Evolutionary conservation across 2,113 vertebrate species (phyloP).

Genomic region (Hepsetus odoe): DNA sequence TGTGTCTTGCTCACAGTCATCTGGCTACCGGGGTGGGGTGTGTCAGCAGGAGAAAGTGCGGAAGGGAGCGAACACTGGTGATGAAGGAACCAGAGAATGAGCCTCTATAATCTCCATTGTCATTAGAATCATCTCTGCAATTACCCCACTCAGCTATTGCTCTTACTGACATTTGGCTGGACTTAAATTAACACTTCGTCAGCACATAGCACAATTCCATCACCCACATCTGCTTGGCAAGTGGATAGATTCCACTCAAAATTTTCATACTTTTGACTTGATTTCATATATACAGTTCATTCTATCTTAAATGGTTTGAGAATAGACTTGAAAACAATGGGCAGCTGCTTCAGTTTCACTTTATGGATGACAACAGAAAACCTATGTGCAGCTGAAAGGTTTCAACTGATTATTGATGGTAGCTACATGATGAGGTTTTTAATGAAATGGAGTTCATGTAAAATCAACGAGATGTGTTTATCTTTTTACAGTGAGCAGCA

Average conservation of each 20-base stretch:
- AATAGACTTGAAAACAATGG: too few relatives aligned
- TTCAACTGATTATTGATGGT: neutral
- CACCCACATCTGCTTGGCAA: too few relatives aligned
- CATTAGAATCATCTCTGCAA: slow-evolving; percentile 2
- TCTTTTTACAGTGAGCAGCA: neutral
- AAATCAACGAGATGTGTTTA: too few relatives aligned
- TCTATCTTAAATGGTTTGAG: too few relatives aligned
- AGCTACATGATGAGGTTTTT: too few relatives aligned
- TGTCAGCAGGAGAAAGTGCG: neutral
- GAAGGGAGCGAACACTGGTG: slow-evolving; percentile 11
- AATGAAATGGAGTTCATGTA: too few relatives aligned
- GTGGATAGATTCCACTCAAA: too few relatives aligned
- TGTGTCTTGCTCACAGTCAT: slow-evolving; percentile 27
- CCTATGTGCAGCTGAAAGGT: too few relatives aligned
- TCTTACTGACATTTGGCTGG: neutral
- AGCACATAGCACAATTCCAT: neutral
- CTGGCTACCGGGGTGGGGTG: slow-evolving; percentile 38
- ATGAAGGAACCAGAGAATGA: neutral
- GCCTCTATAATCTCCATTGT: neutral
- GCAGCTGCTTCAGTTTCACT: too few relatives aligned
- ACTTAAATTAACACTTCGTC: neutral
- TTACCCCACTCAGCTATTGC: neutral
- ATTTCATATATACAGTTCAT: too few relatives aligned
- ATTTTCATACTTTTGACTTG: too few relatives aligned
- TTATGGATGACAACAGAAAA: neutral